Conservation (phyloP, 2,888 invertebrate genomes). For the Amorpha juglandis region DNA sequence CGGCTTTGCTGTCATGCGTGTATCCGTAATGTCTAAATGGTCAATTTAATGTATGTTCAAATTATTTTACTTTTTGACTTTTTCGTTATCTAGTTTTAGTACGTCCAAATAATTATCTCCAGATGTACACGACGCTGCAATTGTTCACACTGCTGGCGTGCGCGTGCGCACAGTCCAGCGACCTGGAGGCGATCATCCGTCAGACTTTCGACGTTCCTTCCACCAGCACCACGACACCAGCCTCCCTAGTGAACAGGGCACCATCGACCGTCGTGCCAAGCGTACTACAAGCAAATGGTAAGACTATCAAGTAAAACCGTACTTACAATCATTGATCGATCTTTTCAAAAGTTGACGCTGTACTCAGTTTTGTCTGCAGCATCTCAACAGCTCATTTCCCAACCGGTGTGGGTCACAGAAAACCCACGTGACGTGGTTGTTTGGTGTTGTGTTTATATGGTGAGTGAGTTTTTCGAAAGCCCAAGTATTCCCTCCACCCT, state of each 20-base stretch:
- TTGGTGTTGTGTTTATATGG: too few species aligned
- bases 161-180: constrained; percentile 51
- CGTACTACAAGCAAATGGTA: constrained; percentile 25
- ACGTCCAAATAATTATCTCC: not conserved
- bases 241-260: constrained; percentile 27
- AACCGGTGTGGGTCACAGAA: too few species aligned
- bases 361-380: too few species aligned
- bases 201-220: constrained; percentile 63
- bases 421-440: too few species aligned
- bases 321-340: too few species aligned
- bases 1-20: not conserved
- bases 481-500: too few species aligned
- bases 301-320: constrained; percentile 6
- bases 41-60: too few species aligned
- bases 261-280: constrained; percentile 39
- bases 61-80: too few species aligned
- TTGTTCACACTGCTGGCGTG: constrained; percentile 44
- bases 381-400: too few species aligned
- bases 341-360: too few species aligned
- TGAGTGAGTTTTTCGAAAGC: too few species aligned
- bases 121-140: constrained; percentile 53
- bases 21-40: not conserved
- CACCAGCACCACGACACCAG: constrained; percentile 23
- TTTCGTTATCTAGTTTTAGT: not conserved
- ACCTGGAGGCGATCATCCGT: constrained; percentile 62